Conservation (phyloP, 2,113 vertebrate genomes). For the Raja brachyura region DNA sequence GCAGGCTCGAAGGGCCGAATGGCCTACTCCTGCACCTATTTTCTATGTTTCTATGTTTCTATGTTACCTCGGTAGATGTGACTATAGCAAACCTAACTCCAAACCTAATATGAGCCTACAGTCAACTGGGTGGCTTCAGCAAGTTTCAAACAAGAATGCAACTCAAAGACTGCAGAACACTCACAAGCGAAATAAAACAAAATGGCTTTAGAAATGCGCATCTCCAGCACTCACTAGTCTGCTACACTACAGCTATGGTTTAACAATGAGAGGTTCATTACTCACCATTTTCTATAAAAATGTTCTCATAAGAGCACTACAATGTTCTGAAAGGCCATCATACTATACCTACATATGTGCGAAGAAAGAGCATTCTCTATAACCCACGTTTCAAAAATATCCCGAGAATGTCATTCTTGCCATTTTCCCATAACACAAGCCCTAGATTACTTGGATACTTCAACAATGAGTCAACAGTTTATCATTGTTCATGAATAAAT, state of each 20-base stretch:
- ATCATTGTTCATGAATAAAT: constrained; percentile 13
- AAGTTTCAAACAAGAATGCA: too few species aligned
- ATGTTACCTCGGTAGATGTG: too few species aligned
- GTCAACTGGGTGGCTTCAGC: too few species aligned
- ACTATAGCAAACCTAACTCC: too few species aligned
- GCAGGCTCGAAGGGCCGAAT: too few species aligned
- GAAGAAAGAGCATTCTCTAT: not conserved
- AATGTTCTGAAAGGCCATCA: not conserved
- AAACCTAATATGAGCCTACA: too few species aligned
- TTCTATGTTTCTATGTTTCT: too few species aligned
- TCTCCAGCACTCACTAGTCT: not conserved
- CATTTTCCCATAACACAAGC: not conserved
- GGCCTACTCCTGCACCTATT: too few species aligned
- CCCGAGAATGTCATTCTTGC: not conserved
- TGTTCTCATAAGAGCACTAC: not conserved
- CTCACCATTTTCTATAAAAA: not conserved
- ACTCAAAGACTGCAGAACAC: not conserved
- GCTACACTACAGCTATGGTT: not conserved
- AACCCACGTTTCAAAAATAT: not conserved
- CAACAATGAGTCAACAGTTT: constrained; percentile 11
- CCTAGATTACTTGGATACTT: not conserved
- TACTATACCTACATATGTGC: not conserved
- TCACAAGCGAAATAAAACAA: not conserved
- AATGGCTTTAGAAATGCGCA: not conserved
- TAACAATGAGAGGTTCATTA: not conserved